Evolutionary conservation across 2,113 vertebrate species (phyloP), one percentile per base, ranked within the genome.

Genomic region (Guaruba guarouba): DNA sequence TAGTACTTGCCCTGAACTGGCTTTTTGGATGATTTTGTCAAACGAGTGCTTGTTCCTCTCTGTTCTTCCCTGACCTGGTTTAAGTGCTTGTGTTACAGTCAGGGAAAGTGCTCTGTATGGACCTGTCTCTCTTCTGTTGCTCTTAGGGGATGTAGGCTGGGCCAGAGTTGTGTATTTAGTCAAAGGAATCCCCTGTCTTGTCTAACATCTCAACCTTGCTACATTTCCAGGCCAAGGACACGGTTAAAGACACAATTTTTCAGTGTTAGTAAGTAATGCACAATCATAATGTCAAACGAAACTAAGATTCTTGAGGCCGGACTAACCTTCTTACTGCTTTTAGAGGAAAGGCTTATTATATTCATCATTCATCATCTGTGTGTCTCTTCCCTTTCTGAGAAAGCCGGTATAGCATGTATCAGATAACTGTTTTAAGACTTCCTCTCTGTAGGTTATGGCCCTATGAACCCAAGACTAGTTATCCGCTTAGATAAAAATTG

Each of bases 11-110:
- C 46, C 5, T 43, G 54, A 62, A 44, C 12, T 8, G 14, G 59
- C 7, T 3, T 76, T 20, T 71, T 64, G 11, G 15, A 15, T 2
- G 8, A 70, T 33, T 15, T 75, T 61, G n/a, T 19, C 29, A 69
- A 83, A 8, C 19, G 17, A 67, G 8, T 0, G 0, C 14, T 69
- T 66, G 6, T 23, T 48, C 11, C 8, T 39, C 31, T 86, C 59
- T 37, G 8, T 41, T 86, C 17, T 70, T 83, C 13, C 17, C 31
- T 67, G 37, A 46, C 24, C 31, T 74, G 11, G 7, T 55, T 69
- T 83, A 93, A 46, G n/a, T 35, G 20, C 19, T 31, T 66, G 6
- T 66, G 33, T 51, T 82, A 24, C 0, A 3, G 17, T 57, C 44
- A 86, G 31, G 28, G 48, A 90, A 80, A 16, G 9, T 93, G 33